phyloP scores from a whole-genome alignment of 2,888 invertebrate species.

The Eristalinus sepulchralis region DNA sequence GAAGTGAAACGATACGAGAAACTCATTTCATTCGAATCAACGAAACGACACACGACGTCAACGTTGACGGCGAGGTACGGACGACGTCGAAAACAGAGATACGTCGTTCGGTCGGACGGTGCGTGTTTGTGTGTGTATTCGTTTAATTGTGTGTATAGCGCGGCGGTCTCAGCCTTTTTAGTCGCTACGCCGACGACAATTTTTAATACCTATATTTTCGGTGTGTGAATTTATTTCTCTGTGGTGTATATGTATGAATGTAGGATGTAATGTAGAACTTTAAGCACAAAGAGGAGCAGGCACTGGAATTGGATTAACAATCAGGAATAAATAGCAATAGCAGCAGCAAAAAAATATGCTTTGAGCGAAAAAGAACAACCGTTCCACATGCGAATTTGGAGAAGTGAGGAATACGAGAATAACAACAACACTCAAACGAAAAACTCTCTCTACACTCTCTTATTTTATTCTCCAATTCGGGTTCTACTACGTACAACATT shows the following conservation, averaged over 20 bases:
- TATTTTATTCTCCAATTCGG: neutral
- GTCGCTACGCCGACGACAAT: conserved; percentile 28
- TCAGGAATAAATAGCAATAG: conserved; percentile 1
- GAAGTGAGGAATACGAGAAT: conserved; percentile 6
- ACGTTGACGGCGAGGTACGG: neutral
- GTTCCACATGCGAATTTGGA: neutral
- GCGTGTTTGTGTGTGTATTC: conserved; percentile 15
- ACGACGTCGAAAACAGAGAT: conserved; percentile 1
- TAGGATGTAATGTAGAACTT: conserved; percentile 28
- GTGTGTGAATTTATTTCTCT: conserved; percentile 1
- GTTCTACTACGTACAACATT: neutral
- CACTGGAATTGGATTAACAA: conserved; percentile 54
- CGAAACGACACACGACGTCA: conserved; percentile 29
- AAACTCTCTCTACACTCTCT: neutral
- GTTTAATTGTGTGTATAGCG: conserved; percentile 3
- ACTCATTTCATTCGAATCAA: conserved; percentile 50
- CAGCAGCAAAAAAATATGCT: conserved; percentile 15
- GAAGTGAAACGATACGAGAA: neutral
- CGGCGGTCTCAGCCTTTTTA: conserved; percentile 18
- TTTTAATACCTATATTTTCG: conserved; percentile 38
- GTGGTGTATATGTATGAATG: neutral
- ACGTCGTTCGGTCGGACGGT: neutral
- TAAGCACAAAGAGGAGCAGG: conserved; percentile 46
- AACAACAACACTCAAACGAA: conserved; percentile 10
- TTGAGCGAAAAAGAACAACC: conserved; percentile 9